Base-by-base conservation (phyloP, 2,888 invertebrate species). In the Chymomyza caudatula region DNA sequence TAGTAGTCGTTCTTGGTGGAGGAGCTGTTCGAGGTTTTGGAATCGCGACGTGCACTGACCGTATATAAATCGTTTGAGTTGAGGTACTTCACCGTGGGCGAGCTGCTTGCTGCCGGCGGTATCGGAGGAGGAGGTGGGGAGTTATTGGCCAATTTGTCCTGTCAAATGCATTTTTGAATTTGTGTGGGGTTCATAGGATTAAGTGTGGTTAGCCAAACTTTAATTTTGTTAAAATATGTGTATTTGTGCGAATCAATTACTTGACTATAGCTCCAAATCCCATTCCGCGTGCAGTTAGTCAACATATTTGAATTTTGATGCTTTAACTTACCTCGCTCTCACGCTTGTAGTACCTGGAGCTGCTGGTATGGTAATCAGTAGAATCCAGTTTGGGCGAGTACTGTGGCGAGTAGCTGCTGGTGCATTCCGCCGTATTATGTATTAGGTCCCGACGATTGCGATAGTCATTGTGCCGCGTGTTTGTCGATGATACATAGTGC, bases 321-420 rank as follows among this genome's bases (percentile, higher is more conserved):
- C 4, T 3, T 13, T 11, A 3, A 83, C 88, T 88, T 83, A 90
- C 90, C 88, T 90, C 90, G 74, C 88, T 89, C 67, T 90, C 90
- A 2, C 90, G 86, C 71, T 90, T 90, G 75, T 90, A 90, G 71
- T 89, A 89, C 73, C 89, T 89, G 54, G 88, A 88, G 56, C 88
- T 89, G 68, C 85, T 76, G 3, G 79, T 88, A 49, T 89, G 88
- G 60, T 89, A 90, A 58, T 89, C 88, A 42, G 88, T 83, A 5
- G 87, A 69, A 65, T 90, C 89, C 69, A 87, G 77, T 67, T 89
- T 90, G 61, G 90, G 88, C 11, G 90, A 89, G 65, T 89, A 90
- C 67, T 90, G 90, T 29, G 91, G 91, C 42, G 90, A 90, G 69
- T 89, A 90, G 42, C 90, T 90, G 60, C 85, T 86, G 60, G 90